Evolutionary conservation across 2,113 vertebrate species (phyloP).

Genomic region (Pantherophis guttatus): DNA sequence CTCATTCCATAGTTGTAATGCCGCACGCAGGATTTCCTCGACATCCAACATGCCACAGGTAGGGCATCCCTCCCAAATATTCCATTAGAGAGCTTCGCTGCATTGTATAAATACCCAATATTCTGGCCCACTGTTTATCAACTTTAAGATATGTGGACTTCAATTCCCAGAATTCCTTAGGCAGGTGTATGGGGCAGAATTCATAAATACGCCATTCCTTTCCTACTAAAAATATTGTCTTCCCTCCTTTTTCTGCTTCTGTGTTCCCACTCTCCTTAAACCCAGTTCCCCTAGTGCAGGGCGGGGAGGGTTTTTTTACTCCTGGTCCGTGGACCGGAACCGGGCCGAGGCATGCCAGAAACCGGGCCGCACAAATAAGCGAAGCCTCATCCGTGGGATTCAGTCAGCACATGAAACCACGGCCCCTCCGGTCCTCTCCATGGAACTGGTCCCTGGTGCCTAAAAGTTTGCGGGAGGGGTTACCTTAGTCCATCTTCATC

Average conservation of each 20-base stretch:
- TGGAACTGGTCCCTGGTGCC: too few relatives aligned
- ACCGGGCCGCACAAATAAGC: too few relatives aligned
- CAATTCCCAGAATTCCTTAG: not conserved
- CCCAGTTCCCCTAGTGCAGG: too few relatives aligned
- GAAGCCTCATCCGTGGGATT: too few relatives aligned
- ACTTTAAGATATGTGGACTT: not conserved
- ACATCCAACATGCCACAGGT: not conserved
- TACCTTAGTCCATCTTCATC: too few relatives aligned
- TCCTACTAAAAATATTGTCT: not conserved
- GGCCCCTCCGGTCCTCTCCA: too few relatives aligned
- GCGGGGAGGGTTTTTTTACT: too few relatives aligned
- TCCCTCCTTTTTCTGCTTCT: not conserved
- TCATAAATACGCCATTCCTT: not conserved
- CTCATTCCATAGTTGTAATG: not conserved
- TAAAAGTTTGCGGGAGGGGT: too few relatives aligned
- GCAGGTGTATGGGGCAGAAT: not conserved
- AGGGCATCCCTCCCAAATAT: not conserved
- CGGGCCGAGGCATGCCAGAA: too few relatives aligned
- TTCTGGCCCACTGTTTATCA: not conserved
- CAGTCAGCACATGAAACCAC: too few relatives aligned
- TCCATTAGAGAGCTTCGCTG: not conserved
- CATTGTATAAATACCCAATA: not conserved
- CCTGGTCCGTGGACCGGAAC: too few relatives aligned
- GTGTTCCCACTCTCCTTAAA: not conserved
- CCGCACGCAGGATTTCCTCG: not conserved